Evolutionary conservation across 2,113 vertebrate species (phyloP).

Genomic region (Piliocolobus tephrosceles): DNA sequence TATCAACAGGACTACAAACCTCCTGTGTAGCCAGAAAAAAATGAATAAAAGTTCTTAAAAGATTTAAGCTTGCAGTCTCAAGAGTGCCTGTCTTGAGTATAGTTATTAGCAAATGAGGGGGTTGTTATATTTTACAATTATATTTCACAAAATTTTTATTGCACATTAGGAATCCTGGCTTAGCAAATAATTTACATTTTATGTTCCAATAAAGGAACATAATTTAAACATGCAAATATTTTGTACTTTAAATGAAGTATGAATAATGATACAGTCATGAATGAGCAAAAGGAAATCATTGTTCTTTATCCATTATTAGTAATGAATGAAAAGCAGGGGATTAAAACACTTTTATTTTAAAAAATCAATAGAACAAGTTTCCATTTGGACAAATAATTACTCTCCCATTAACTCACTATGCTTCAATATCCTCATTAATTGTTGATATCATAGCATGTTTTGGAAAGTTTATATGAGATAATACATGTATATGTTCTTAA

Average conservation of each 20-base stretch:
- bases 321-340: background rate
- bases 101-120: slow-evolving; percentile 59
- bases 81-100: slow-evolving; percentile 41
- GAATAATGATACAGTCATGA: slow-evolving; percentile 5
- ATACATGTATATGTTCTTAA: background rate
- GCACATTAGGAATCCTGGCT: slow-evolving; percentile 5
- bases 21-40: background rate
- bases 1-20: slow-evolving; percentile 22
- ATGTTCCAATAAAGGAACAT: background rate
- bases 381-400: background rate
- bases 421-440: background rate
- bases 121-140: slow-evolving; percentile 47
- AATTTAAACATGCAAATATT: slow-evolving; percentile 64
- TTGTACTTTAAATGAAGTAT: slow-evolving; percentile 44
- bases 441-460: background rate
- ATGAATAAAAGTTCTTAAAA: slow-evolving; percentile 46
- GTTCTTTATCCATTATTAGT: background rate
- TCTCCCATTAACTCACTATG: background rate
- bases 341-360: slow-evolving; percentile 10
- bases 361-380: slow-evolving; percentile 34
- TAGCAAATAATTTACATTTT: slow-evolving; percentile 55
- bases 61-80: slow-evolving; percentile 26
- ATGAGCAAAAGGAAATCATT: background rate
- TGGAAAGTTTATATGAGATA: background rate
- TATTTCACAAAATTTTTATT: slow-evolving; percentile 47